Conservation (phyloP, 1,140 invertebrate species). For the Elysia chlorotica region DNA sequence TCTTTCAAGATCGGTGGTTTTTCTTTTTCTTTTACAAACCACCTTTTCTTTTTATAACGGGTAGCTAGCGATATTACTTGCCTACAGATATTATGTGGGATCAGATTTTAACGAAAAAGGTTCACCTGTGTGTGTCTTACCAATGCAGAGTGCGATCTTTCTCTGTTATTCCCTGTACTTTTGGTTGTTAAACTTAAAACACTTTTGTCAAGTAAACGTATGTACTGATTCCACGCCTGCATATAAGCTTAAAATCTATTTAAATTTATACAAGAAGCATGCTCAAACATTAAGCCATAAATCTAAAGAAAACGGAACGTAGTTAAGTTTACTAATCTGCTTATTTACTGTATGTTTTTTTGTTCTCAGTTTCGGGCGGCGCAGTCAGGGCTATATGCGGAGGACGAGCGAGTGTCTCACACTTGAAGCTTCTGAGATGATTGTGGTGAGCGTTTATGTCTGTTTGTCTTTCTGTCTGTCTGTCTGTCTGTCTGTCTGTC, state of each 20-base stretch:
- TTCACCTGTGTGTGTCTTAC: too few relatives aligned
- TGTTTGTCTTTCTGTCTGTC: neutral
- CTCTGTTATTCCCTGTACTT: too few relatives aligned
- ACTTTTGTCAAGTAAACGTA: neutral
- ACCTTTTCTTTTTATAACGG: too few relatives aligned
- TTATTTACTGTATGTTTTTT: constrained; percentile 13
- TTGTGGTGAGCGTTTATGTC: constrained; percentile 71
- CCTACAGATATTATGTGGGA: too few relatives aligned
- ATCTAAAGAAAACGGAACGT: too few relatives aligned
- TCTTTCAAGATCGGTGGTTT: too few relatives aligned
- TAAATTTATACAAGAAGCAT: neutral
- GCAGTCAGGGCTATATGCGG: constrained; percentile 67
- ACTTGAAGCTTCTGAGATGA: constrained; percentile 86
- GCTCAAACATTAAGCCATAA: neutral
- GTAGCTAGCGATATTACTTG: too few relatives aligned
- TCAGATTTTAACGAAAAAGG: too few relatives aligned
- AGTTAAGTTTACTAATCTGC: neutral
- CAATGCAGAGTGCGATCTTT: too few relatives aligned
- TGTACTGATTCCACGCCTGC: neutral
- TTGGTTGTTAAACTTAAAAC: neutral
- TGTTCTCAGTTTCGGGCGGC: constrained; percentile 79
- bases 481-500: neutral
- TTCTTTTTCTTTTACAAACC: too few relatives aligned
- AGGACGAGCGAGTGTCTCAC: constrained; percentile 84
- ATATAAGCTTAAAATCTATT: neutral